These are phyloP conservation scores for Salvelinus fontinalis DNA, from an alignment of 2,113 vertebrate genomes.

Conservation along the genomic window DNA sequence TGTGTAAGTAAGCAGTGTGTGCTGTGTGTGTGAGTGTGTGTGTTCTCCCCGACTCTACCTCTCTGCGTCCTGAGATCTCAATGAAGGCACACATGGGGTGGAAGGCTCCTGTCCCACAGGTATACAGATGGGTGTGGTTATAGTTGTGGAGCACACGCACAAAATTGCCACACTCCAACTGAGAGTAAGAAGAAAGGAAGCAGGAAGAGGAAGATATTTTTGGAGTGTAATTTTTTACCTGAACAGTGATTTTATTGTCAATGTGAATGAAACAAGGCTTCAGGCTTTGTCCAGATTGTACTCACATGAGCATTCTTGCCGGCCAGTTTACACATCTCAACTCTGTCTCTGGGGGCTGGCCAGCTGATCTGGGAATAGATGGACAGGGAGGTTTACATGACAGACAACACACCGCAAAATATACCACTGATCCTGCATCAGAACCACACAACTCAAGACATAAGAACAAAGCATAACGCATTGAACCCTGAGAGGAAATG, in stretches of 20 bases:
- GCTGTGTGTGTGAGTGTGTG: background rate
- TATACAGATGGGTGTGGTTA: slow-evolving; percentile 90
- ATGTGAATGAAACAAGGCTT: too few species aligned
- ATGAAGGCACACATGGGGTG: slow-evolving; percentile 91
- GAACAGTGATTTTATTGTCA: background rate
- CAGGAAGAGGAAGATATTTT: too few species aligned
- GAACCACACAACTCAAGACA: background rate
- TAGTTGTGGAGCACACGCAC: slow-evolving; percentile 92
- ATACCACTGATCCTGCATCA: background rate
- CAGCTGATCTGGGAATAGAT: slow-evolving; percentile 83
- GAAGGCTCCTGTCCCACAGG: slow-evolving; percentile 95
- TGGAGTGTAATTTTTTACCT: too few species aligned
- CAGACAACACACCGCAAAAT: background rate
- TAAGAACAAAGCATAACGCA: background rate
- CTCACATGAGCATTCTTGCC: slow-evolving; percentile 91
- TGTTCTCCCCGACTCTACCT: slow-evolving; percentile 74
- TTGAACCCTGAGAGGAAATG: background rate
- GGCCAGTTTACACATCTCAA: slow-evolving; percentile 90
- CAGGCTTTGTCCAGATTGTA: slow-evolving; percentile 43
- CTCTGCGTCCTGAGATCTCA: slow-evolving; percentile 84
- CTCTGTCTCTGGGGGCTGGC: slow-evolving; percentile 86
- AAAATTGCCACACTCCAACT: slow-evolving; percentile 96
- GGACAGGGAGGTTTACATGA: slow-evolving; percentile 14
- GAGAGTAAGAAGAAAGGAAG: slow-evolving; percentile 24
- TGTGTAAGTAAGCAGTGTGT: background rate